Base-by-base conservation (phyloP, 2,797 vertebrate genomes). In the Thripadectes ignobilis region DNA sequence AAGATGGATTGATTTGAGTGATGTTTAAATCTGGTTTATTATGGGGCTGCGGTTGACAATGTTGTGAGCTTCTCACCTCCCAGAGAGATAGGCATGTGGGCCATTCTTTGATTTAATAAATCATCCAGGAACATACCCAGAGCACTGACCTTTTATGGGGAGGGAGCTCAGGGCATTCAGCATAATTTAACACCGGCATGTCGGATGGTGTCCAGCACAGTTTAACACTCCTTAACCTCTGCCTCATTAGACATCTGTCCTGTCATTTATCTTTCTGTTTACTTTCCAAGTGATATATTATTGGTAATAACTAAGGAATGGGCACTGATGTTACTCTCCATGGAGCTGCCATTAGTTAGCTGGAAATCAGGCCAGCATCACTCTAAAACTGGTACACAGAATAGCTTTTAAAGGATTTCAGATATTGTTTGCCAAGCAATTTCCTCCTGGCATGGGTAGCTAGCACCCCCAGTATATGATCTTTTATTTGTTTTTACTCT, bases 171-270 rank as follows among this genome's bases (percentile, higher is more conserved):
- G 94, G 96, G 91, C 85, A 96, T 94, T 89, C 91, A 96, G 91
- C 65, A 96, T 97, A 96, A 98, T 98, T 98, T 98, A 97, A 97
- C 76, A 96, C 91, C 81, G 52, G 84, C 91, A 89, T 95, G 94
- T 94, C 88, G 93, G 94, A 97, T 82, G 93, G 91, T 95, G 93
- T 97, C 96, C 96, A 97, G 86, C 91, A 93, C 94, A 97, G 95
- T 97, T 97, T 97, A 97, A 98, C 93, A 97, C 93, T 96, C 94
- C 96, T 97, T 98, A 97, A 97, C 95, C 96, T 96, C 97, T 91
- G 92, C 93, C 94, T 97, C 95, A 96, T 97, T 97, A 97, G 88
- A 96, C 85, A 97, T 94, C 86, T 97, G 89, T 96, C 93, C 94
- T 86, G 77, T 88, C 94, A 96, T 96, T 95, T 97, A 95, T 97